Base-by-base conservation (phyloP, 2,797 vertebrate genomes). In the Streptopelia turtur region DNA sequence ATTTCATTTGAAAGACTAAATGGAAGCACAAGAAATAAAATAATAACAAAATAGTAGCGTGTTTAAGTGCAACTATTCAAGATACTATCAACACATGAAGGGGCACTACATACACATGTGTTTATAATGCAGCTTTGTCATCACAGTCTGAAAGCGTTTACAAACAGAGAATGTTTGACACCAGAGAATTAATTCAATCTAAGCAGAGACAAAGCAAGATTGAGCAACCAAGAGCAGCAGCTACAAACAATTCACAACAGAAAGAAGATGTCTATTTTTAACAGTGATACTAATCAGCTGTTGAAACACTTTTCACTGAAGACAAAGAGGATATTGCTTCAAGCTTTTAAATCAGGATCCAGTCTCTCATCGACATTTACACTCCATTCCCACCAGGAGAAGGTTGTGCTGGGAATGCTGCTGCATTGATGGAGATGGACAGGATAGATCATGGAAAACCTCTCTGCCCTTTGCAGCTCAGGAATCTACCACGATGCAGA, bases 71-170 rank as follows among this genome's bases (percentile, higher is more conserved):
- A 59, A 45, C 70, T 88, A 72, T 83, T 92, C 47, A 65, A 96
- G 89, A 63, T 47, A 13, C 39, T 43, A 60, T 83, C 91, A 89
- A 56, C 72, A 86, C 57, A n/a, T 12, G 53, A 83, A 68, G 35
- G n/a, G 69, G 45, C 57, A 72, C 37, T 23, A 64, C 41, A 57
- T 21, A 53, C 37, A n/a, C 77, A 78, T 22, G 31, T 64, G 65
- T 66, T 91, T 71, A 35, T 43, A 91, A 92, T 12, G 37, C 89
- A 96, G 76, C 63, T 94, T 69, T 93, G 69, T 92, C 91, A 90
- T 57, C 92, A 35, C 71, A 66, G 52, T 11, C 82, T 86, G n/a
- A 24, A 59, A 89, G 45, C 31, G 65, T 94, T 94, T 92, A 85
- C 82, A 84, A 84, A 77, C 41, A 64, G 25, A 61, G 65, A 86